phyloP scores from a whole-genome alignment of 2,888 invertebrate species.

The Bhutanitis thaidina region DNA sequence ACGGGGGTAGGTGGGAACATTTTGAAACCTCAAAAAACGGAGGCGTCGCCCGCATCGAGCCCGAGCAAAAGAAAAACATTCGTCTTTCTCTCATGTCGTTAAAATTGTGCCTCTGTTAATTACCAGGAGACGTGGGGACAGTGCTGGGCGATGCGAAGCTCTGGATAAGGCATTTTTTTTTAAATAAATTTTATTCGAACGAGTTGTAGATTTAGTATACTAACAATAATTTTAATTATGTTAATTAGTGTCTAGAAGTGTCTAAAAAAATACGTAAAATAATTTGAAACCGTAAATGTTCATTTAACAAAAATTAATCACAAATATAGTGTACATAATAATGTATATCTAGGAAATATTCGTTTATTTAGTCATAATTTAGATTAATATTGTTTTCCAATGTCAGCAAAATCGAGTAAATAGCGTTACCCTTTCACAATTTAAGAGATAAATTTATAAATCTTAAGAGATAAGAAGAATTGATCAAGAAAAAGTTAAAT shows the following conservation, averaged over 20 bases:
- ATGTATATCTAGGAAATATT: background rate
- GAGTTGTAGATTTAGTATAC: too few species aligned
- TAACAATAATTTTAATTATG: too few species aligned
- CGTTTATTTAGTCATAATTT: background rate
- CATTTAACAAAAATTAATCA: too few species aligned
- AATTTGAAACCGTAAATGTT: too few species aligned
- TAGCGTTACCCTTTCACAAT: too few species aligned
- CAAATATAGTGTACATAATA: too few species aligned
- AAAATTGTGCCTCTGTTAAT: constrained; percentile 63
- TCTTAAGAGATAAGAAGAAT: too few species aligned
- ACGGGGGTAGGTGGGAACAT: constrained; percentile 18
- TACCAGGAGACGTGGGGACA: constrained; percentile 45
- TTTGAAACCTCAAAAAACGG: constrained; percentile 24
- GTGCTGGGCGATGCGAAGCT: constrained; percentile 17
- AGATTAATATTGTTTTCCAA: background rate
- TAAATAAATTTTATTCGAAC: too few species aligned
- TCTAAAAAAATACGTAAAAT: too few species aligned
- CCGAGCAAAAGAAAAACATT: constrained; percentile 53
- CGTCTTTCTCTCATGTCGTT: constrained; percentile 44
- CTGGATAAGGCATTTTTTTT: constrained; percentile 41
- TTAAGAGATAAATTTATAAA: too few species aligned
- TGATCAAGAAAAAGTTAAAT: too few species aligned
- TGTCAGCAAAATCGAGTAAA: background rate
- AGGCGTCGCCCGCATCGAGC: constrained; percentile 21
- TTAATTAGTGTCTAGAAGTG: too few species aligned